A percentile compares a stretch with the other conserved stretches of the same genome.
Evolutionary conservation across 2,888 invertebrate genomes (phyloP).

Genomic region (Hemistola chrysoprasaria): DNA sequence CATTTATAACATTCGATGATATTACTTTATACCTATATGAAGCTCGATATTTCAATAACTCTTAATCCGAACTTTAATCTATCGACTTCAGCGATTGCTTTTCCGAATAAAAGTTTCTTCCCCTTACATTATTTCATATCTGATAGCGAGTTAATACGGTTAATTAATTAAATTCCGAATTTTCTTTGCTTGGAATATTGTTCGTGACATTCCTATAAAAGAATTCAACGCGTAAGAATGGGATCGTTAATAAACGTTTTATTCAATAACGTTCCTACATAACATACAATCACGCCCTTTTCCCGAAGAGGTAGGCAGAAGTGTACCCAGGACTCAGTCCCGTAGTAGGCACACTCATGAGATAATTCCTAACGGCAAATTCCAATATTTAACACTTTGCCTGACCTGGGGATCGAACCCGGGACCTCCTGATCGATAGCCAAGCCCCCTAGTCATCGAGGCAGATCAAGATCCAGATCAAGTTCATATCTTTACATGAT

Average conservation of each 20-base stretch:
- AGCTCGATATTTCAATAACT: conserved; percentile 25
- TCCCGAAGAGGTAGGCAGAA: no score
- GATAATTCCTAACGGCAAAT: no score
- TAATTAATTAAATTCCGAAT: conserved; percentile 17
- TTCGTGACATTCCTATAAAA: conserved; percentile 1
- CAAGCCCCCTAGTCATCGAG: no score
- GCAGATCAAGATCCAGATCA: no score
- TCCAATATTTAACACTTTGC: no score
- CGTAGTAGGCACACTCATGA: no score
- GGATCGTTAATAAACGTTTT: background rate
- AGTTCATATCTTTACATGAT: no score
- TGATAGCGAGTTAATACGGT: conserved; percentile 9
- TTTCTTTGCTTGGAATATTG: background rate
- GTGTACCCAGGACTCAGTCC: no score
- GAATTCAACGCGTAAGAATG: conserved; percentile 10
- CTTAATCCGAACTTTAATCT: conserved; percentile 30
- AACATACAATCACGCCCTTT: no score
- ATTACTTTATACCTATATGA: conserved; percentile 32
- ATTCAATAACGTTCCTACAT: no score
- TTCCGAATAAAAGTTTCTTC: conserved; percentile 26
- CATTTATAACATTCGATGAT: conserved; percentile 35
- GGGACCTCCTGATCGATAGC: no score
- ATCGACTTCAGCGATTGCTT: conserved; percentile 24
- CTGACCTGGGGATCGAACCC: no score
- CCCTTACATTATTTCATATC: conserved; percentile 24